Evolutionary conservation across 1,140 invertebrate species (phyloP), one percentile per base, ranked within the genome.

Genomic region (Zaprionus africanus): DNA sequence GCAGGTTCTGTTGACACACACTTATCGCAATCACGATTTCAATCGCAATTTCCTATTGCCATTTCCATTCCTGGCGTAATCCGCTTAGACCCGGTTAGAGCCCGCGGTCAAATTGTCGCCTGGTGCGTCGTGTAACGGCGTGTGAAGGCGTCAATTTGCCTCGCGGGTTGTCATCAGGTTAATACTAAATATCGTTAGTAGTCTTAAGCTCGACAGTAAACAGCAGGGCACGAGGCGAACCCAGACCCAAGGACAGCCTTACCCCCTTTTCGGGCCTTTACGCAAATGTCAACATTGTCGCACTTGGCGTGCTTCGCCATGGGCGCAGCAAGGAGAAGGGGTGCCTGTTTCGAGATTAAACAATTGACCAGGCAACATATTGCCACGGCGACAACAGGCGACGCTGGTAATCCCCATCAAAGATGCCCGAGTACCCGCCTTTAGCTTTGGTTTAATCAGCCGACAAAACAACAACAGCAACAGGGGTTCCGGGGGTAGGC

Each of bases 201-300:
- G 81, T 86, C 80, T 78, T 86, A 80, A 83, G 83, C 85, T 60
- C 46, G 73, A 73, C 64, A 56, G 58, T 69, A 88, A 87, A 87
- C 84, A 87, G 24, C 15, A 43, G 51, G 22, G 15, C 5, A 28
- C 41, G 36, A 58, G n/a, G 53, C 15, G 22, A 28, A 17, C 56
- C 17, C 58, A 17, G 12, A 13, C 24, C 46, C 61, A 22, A 2
- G 13, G 3, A 13, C 69, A 19, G 41, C 63, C 19, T 51, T 51
- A 51, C n/a, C 22, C 6, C 72, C 54, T 46, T 64, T 43, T 46
- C 31, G 56, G 63, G 49, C 58, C 75, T 17, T 17, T 64, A 70
- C 60, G 73, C 79, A 81, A 81, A 84, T 88, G 85, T 90, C 85
- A 88, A 88, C 85, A 88, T 76, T 76, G 76, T 85, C 79, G 86